Evolutionary conservation across 2,797 vertebrate genomes (phyloP), one percentile per base, ranked within the genome.

Genomic region (Hafferia zeledoni): DNA sequence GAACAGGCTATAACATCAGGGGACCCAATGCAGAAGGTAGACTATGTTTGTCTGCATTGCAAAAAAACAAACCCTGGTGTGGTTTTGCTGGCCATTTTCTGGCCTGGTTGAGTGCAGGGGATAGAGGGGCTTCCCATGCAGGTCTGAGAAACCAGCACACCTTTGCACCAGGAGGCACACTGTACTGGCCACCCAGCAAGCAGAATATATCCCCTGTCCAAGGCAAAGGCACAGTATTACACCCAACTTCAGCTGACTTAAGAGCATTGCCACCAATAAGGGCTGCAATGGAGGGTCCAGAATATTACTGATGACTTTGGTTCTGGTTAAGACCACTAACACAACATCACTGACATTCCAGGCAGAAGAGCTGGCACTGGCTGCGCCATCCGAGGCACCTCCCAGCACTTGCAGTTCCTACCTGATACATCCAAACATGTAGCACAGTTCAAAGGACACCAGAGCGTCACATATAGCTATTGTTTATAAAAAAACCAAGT

Each of bases 41-140:
- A n/a, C 7, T 6, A 14, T 0, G 0, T 7, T 63, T 1, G 0
- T 19, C 15, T 16, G 23, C 0, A 0, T 14, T 44, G 25, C 39
- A 74, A 46, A 43, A 68, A 50, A n/a, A 14, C 28, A 17, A 65
- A 1, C 17, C 17, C 13, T 17, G 1, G 19, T 35, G 30, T 55
- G 22, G 2, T 41, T 88, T 47, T 75, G 35, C 39, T 67, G 49
- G 20, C 39, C 17, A 17, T 53, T 56, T 94, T 59, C 55, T 41
- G 17, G 17, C 14, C 65, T 68, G n/a, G 18, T 5, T 49, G 35
- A 52, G n/a, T 35, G 28, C 10, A 15, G 47, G 11, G 12, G 46
- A 64, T 25, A 53, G n/a, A 77, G 44, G 43, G 10, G 16, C 16
- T 68, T 56, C 28, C 44, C 28, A 7, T 15, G 11, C 13, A 50